phyloP scores from a whole-genome alignment of 2,888 invertebrate species.

The Noctua pronuba region DNA sequence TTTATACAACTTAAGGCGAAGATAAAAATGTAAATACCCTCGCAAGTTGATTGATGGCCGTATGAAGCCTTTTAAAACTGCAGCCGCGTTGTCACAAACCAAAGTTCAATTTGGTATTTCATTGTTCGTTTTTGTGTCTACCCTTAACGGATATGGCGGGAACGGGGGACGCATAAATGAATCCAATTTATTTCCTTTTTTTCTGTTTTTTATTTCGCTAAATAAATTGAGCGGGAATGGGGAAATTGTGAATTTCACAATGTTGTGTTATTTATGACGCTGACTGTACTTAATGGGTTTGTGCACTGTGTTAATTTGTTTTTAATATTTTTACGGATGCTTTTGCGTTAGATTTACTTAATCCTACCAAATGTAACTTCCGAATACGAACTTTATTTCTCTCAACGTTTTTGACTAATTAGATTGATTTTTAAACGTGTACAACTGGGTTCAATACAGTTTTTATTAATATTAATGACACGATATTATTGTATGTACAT shows the following conservation, averaged over 20 bases:
- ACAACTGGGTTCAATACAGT: background rate
- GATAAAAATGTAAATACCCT: slow-evolving; percentile 70
- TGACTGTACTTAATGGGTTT: slow-evolving; percentile 63
- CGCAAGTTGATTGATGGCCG: slow-evolving; percentile 82
- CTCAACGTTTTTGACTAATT: background rate
- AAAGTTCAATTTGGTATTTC: slow-evolving; percentile 85
- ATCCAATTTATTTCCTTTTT: slow-evolving; percentile 83
- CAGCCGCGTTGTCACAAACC: slow-evolving; percentile 80
- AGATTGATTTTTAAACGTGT: background rate
- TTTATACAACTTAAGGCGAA: slow-evolving; percentile 69
- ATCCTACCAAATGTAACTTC: background rate
- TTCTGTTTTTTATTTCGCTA: slow-evolving; percentile 72
- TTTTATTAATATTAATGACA: background rate
- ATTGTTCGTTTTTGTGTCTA: slow-evolving; percentile 84
- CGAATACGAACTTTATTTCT: background rate
- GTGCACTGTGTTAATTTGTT: slow-evolving; percentile 44
- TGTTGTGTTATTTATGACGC: slow-evolving; percentile 58
- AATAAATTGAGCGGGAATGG: slow-evolving; percentile 65
- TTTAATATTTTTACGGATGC: slow-evolving; percentile 15
- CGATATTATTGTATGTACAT: background rate
- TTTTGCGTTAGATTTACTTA: background rate
- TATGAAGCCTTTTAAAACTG: slow-evolving; percentile 77
- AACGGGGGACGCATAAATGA: slow-evolving; percentile 83
- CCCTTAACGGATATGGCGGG: slow-evolving; percentile 76
- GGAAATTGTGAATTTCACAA: slow-evolving; percentile 58